Evolutionary conservation across 2,113 vertebrate genomes (phyloP), one percentile per base, ranked within the genome.

Genomic region (Helogale parvula): DNA sequence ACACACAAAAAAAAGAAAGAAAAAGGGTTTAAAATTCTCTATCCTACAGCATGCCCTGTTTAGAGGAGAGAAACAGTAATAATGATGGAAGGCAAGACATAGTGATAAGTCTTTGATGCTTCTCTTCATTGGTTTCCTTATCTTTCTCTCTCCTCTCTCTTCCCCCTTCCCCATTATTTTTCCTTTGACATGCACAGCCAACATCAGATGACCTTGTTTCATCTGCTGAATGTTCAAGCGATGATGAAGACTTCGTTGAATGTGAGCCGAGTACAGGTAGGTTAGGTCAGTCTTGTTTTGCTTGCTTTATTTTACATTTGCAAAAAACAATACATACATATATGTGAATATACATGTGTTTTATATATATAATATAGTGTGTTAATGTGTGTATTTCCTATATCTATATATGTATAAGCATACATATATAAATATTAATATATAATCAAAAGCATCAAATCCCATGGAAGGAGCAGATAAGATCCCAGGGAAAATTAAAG

Each of bases 241-340:
- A 99, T 68, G 99, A 99, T 86, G 99, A 99, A 99, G 99, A 99
- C 98, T 99, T 99, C 97, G 99, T 99, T 92, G 99, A 99, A 98
- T 99, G 99, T 98, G 99, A 99, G 63, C 99, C 99, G 1, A 99
- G 99, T 99, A 99, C 99, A 99, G 99, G 99, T 99, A 99, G 99
- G 99, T 99, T 99, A 99, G 99, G 99, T 99, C 99, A 99, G 99
- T 99, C 98, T 98, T 99, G 93, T 99, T 99, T 99, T 99, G 99
- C 99, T 99, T 99, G 99, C 99, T 99, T 99, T 98, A 98, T 99
- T 98, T 99, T 99, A 99, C 96, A 99, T 99, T 99, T 99, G 99
- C 99, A 99, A 99, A 99, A 98, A 98, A 96, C 97, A 98, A 98
- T 98, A 98, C 98, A 98, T 99, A 99, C 98, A 96, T 98, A 98